Evolutionary conservation across 1,140 invertebrate genomes (phyloP).

Genomic region (Zaprionus camerounensis): DNA sequence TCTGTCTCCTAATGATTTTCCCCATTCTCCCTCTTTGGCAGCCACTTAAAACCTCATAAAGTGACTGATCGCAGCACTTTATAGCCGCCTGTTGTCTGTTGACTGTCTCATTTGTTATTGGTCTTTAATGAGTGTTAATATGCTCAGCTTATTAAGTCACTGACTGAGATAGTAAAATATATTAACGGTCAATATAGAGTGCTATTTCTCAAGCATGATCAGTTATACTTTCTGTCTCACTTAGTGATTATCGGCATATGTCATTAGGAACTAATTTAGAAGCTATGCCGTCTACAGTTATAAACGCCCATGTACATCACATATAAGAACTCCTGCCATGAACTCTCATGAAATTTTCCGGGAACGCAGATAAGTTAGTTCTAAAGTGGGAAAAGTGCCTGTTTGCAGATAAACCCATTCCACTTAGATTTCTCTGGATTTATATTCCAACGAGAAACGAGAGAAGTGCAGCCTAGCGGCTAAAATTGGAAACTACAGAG

Average conservation of each 20-base stretch:
- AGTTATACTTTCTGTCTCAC: background rate
- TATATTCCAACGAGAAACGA: slow-evolving; percentile 40
- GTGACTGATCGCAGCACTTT: background rate
- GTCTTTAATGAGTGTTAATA: slow-evolving; percentile 21
- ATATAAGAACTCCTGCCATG: background rate
- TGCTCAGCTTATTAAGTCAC: background rate
- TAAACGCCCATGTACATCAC: background rate
- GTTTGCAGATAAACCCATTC: slow-evolving; percentile 18
- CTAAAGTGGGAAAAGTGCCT: background rate
- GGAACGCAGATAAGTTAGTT: background rate
- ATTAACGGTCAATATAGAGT: background rate
- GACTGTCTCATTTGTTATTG: slow-evolving; percentile 25
- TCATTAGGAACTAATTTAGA: background rate
- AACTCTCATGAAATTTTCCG: slow-evolving; percentile 5
- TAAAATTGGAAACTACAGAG: slow-evolving; percentile 43
- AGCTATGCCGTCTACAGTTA: background rate
- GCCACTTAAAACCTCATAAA: slow-evolving; percentile 21
- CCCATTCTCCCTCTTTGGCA: background rate
- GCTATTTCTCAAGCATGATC: background rate
- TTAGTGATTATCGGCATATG: background rate
- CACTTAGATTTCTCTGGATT: slow-evolving; percentile 8
- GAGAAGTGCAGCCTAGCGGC: slow-evolving; percentile 50
- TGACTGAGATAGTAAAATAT: background rate
- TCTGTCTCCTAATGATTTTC: background rate
- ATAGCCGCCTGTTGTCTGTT: slow-evolving; percentile 7